phyloP scores from a whole-genome alignment of 2,888 invertebrate species.

The Apomyelois bistriatella region DNA sequence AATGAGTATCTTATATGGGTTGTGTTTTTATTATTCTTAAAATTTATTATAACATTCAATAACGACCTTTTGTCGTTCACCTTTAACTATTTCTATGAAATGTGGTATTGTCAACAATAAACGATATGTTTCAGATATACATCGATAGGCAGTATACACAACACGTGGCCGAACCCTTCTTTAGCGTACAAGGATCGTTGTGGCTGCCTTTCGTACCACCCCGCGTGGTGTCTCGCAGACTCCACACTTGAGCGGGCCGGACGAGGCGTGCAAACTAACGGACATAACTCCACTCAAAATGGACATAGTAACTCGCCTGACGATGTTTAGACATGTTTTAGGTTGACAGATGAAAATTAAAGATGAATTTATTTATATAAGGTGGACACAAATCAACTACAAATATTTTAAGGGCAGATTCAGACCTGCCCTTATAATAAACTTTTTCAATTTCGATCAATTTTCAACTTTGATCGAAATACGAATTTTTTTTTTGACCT shows the following conservation, averaged over 20 bases:
- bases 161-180: constrained; percentile 90
- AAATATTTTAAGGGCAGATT: too few relatives aligned
- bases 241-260: constrained; percentile 82
- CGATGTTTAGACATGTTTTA: neutral
- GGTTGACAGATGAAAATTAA: neutral
- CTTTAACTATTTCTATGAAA: too few relatives aligned
- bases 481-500: too few relatives aligned
- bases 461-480: too few relatives aligned
- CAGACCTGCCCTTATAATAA: too few relatives aligned
- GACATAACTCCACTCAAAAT: constrained; percentile 15
- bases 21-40: too few relatives aligned
- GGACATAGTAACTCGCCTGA: constrained; percentile 7
- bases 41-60: too few relatives aligned
- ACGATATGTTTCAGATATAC: constrained; percentile 82
- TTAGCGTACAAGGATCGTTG: constrained; percentile 74
- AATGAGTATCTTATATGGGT: too few relatives aligned
- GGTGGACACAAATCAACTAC: too few relatives aligned
- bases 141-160: constrained; percentile 90
- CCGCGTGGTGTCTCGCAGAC: constrained; percentile 85
- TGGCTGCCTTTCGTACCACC: constrained; percentile 79
- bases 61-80: too few relatives aligned
- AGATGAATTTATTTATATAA: too few relatives aligned
- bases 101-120: neutral
- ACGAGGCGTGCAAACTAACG: constrained; percentile 35
- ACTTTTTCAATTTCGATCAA: too few relatives aligned